Percentiles rank a stretch among this genome's conserved stretches.
phyloP scores from a whole-genome alignment of 2,888 invertebrate species.

The Platerodrilus igneus region DNA sequence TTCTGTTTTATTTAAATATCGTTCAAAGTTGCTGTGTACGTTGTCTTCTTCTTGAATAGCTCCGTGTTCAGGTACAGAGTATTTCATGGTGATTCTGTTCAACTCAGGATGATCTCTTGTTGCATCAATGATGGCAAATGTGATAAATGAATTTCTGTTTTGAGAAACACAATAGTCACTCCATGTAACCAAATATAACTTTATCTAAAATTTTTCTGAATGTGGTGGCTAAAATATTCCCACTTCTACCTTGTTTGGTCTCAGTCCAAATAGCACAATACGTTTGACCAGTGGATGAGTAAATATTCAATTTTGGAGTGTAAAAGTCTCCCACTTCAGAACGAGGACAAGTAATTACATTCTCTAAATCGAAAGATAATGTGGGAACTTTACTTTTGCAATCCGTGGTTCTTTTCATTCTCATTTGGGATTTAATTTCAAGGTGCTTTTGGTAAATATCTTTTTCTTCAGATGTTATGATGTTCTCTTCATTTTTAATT shows the following conservation, averaged over 20 bases:
- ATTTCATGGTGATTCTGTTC: slow-evolving; percentile 27
- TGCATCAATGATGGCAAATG: slow-evolving; percentile 18
- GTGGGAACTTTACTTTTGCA: neutral
- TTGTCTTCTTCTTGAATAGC: slow-evolving; percentile 26
- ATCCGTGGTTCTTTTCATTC: neutral
- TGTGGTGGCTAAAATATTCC: slow-evolving; percentile 30
- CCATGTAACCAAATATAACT: slow-evolving; percentile 24
- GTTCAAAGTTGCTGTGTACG: slow-evolving; percentile 21
- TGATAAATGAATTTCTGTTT: slow-evolving; percentile 24
- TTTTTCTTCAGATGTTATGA: slow-evolving; percentile 4
- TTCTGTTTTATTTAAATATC: too few species aligned
- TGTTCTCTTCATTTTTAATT: slow-evolving; percentile 2
- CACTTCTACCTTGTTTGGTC: slow-evolving; percentile 16
- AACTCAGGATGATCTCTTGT: slow-evolving; percentile 16
- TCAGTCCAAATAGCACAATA: slow-evolving; percentile 21
- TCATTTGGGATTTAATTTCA: neutral
- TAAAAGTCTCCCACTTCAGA: slow-evolving; percentile 28
- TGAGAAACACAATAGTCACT: slow-evolving; percentile 28
- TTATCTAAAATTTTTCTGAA: slow-evolving; percentile 27
- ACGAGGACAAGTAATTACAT: slow-evolving; percentile 29
- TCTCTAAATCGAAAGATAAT: slow-evolving; percentile 23
- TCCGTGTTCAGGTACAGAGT: slow-evolving; percentile 29
- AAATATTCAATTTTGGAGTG: slow-evolving; percentile 27
- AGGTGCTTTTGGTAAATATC: slow-evolving; percentile 2
- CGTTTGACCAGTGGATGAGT: slow-evolving; percentile 11